Conservation (phyloP, 2,113 vertebrate genomes). For the Lucifuga dentata region DNA sequence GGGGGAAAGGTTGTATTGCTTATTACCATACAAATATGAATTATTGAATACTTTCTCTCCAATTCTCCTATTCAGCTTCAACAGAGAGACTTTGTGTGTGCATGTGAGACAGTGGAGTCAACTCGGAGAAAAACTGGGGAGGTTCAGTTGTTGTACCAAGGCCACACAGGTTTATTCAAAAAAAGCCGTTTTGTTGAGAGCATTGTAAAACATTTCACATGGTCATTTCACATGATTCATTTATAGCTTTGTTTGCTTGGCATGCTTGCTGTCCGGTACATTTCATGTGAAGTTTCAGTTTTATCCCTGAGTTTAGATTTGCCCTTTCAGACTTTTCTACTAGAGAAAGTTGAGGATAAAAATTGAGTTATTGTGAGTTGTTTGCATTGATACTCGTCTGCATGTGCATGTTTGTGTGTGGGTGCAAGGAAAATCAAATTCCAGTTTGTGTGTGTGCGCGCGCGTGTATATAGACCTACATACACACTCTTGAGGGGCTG, state of each 20-base stretch:
- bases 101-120: slow-evolving; percentile 35
- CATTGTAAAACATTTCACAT: slow-evolving; percentile 83
- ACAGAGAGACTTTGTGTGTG: slow-evolving; percentile 41
- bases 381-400: slow-evolving; percentile 21
- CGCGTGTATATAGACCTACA: slow-evolving; percentile 27
- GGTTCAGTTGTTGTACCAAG: slow-evolving; percentile 77
- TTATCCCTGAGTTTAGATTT: slow-evolving; percentile 33
- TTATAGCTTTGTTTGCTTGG: slow-evolving; percentile 75
- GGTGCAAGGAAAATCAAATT: slow-evolving; percentile 15
- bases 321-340: slow-evolving; percentile 42
- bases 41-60: slow-evolving; percentile 71
- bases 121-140: slow-evolving; percentile 50
- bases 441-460: background rate
- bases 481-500: slow-evolving; percentile 40
- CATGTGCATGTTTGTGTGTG: slow-evolving; percentile 8
- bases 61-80: slow-evolving; percentile 56
- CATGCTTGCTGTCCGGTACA: slow-evolving; percentile 36
- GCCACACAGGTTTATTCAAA: slow-evolving; percentile 86
- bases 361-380: slow-evolving; percentile 22
- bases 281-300: slow-evolving; percentile 52
- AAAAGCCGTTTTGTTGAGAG: slow-evolving; percentile 83
- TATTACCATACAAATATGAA: slow-evolving; percentile 69
- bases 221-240: slow-evolving; percentile 79
- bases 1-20: slow-evolving; percentile 53
- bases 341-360: slow-evolving; percentile 35